A percentile compares a stretch with the other conserved stretches of the same genome.
Conservation (phyloP, 2,113 vertebrate genomes). For the Corvus cornix region DNA sequence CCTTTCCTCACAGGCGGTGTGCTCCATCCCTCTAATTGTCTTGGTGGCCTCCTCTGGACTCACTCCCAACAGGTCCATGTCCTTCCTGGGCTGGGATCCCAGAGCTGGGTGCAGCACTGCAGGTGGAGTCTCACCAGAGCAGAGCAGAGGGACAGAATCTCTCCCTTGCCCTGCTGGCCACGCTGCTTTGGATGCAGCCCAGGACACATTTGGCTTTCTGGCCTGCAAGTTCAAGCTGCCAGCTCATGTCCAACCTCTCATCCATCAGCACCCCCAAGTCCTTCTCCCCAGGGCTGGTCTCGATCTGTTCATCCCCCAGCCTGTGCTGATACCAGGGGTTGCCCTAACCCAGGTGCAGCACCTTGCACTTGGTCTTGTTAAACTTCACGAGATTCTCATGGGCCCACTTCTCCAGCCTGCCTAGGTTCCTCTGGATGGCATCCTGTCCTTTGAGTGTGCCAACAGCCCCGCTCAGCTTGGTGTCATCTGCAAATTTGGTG, state of each 20-base stretch:
- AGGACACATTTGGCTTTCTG: neutral
- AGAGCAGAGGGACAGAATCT: neutral
- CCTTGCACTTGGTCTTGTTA: neutral
- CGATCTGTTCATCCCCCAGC: neutral
- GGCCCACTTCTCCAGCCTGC: neutral
- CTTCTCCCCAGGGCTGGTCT: neutral
- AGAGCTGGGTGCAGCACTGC: neutral
- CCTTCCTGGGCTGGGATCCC: neutral
- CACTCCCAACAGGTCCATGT: fast-evolving
- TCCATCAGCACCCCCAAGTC: neutral
- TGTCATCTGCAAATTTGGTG: neutral
- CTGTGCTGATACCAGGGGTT: neutral
- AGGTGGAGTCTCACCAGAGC: neutral
- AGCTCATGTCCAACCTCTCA: neutral
- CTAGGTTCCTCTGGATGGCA: neutral
- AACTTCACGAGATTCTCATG: neutral
- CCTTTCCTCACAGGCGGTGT: neutral
- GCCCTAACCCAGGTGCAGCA: neutral
- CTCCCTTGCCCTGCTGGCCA: fast-evolving
- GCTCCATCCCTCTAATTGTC: neutral
- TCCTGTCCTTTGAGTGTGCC: neutral
- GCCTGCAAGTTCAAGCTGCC: fast-evolving
- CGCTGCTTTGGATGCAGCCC: neutral
- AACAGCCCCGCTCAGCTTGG: neutral
- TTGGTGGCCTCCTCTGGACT: neutral